These are phyloP conservation scores for Rhopalosiphum padi DNA, from an alignment of 1,140 invertebrate genomes.

Conservation along the genomic window DNA sequence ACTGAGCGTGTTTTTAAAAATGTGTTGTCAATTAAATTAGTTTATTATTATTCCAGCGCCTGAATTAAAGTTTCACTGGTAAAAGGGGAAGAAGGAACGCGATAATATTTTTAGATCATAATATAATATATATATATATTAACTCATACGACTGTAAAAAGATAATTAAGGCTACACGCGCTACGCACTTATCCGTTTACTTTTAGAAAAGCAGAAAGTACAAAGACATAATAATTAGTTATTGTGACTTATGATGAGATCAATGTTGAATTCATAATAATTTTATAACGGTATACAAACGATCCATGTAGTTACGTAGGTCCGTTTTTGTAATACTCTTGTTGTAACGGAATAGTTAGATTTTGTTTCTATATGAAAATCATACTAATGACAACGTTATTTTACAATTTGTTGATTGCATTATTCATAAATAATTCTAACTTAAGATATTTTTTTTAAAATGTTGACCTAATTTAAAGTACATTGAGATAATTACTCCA, in stretches of 20 bases:
- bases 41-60: conserved; percentile 38
- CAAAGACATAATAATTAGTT: not conserved
- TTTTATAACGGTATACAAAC: not conserved
- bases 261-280: not conserved
- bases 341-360: not conserved
- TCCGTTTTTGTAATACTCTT: not conserved
- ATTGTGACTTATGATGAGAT: not conserved
- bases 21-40: conserved; percentile 34
- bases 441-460: not conserved
- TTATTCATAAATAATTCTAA: not conserved
- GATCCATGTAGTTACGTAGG: not conserved
- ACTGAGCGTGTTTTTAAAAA: conserved; percentile 9
- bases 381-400: not conserved
- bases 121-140: not conserved
- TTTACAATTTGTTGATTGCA: not conserved
- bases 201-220: not conserved
- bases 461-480: conserved; percentile 31
- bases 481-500: conserved; percentile 14
- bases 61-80: conserved; percentile 20
- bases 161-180: not conserved
- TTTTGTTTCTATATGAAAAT: not conserved
- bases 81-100: not conserved
- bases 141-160: not conserved
- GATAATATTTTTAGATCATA: conserved; percentile 43
- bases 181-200: not conserved